Conservation (phyloP, 2,797 vertebrate species). For the Schizothorax lantsangensis region DNA sequence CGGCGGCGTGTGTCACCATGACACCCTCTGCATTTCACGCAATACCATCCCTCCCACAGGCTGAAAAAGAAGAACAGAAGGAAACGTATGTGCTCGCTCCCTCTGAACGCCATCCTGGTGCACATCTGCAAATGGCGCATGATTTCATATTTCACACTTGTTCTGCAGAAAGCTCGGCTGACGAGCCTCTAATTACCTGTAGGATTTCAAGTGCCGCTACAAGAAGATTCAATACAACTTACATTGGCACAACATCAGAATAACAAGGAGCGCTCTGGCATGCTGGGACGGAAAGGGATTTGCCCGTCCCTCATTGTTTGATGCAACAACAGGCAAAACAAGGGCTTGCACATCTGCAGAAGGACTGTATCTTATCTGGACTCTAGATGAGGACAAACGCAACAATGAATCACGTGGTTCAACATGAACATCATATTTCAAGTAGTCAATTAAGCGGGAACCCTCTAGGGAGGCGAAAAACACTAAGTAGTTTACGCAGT, state of each 20-base stretch:
- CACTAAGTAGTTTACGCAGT: neutral
- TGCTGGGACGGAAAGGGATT: neutral
- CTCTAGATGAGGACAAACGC: slow-evolving; percentile 72
- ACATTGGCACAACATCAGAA: slow-evolving; percentile 34
- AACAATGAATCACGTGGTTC: slow-evolving; percentile 68
- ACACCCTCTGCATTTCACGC: slow-evolving; percentile 24
- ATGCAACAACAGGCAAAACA: slow-evolving; percentile 2
- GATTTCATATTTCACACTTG: slow-evolving; percentile 55
- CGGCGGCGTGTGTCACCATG: neutral
- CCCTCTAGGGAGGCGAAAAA: slow-evolving; percentile 6
- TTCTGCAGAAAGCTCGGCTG: slow-evolving; percentile 20
- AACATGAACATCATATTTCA: slow-evolving; percentile 40
- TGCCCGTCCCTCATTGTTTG: neutral
- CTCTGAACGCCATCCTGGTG: neutral
- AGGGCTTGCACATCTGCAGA: neutral
- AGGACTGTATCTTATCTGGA: neutral
- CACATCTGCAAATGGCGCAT: slow-evolving; percentile 42
- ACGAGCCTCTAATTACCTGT: slow-evolving; percentile 51
- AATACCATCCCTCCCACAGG: slow-evolving; percentile 6
- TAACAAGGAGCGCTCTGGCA: slow-evolving; percentile 29
- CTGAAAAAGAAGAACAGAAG: neutral
- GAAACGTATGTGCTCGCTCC: neutral
- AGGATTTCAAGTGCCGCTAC: slow-evolving; percentile 28
- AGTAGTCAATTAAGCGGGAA: slow-evolving; percentile 21
- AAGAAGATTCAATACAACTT: slow-evolving; percentile 25